Conservation (phyloP, 2,113 vertebrate genomes). For the Thryonomys swinderianus region DNA sequence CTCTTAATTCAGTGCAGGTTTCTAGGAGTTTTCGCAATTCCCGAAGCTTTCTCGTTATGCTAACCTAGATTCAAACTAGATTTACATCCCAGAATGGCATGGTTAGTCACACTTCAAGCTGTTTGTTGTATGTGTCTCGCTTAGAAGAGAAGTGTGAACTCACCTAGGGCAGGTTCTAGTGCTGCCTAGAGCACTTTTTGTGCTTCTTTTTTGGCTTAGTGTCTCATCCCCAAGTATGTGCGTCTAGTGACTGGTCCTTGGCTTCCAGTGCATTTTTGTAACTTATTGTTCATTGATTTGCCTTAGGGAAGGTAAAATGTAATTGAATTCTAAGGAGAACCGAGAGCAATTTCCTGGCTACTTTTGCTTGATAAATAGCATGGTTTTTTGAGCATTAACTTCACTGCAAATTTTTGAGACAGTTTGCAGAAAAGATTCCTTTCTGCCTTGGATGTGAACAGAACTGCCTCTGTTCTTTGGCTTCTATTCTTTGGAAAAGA, state of each 20-base stretch:
- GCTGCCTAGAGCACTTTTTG: not conserved
- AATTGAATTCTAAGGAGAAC: conserved; percentile 30
- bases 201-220: not conserved
- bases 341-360: not conserved
- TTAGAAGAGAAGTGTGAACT: not conserved
- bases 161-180: not conserved
- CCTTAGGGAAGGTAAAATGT: not conserved
- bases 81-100: not conserved
- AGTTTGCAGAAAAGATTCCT: not conserved
- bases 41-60: not conserved
- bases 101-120: not conserved
- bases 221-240: not conserved
- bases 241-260: not conserved
- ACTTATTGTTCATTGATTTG: not conserved
- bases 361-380: not conserved
- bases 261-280: not conserved
- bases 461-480: not conserved
- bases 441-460: not conserved
- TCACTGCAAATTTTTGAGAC: not conserved
- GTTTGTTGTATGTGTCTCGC: not conserved
- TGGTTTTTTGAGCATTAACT: not conserved
- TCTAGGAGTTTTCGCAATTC: not conserved
- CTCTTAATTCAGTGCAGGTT: not conserved
- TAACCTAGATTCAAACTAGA: not conserved
- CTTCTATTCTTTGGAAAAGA: not conserved